phyloP scores from a whole-genome alignment of 2,797 vertebrate genomes.

The Hypotaenidia philippensis region DNA sequence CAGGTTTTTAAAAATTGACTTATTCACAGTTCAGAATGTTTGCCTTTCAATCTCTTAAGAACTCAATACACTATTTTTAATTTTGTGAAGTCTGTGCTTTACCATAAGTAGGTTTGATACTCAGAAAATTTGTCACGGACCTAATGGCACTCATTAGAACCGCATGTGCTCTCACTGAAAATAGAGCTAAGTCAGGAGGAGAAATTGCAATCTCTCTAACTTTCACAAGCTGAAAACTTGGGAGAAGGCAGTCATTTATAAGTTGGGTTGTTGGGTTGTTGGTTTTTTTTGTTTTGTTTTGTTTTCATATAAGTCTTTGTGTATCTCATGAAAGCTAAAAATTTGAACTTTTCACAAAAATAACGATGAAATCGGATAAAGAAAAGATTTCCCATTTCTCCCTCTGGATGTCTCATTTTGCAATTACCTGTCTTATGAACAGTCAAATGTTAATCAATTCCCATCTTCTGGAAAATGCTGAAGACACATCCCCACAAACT shows the following conservation, averaged over 20 bases:
- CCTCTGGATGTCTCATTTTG: conserved; percentile 27
- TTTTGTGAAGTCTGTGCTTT: conserved; percentile 64
- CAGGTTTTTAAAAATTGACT: conserved; percentile 52
- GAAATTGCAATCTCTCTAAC: conserved; percentile 28
- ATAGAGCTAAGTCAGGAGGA: conserved; percentile 47
- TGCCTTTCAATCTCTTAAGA: conserved; percentile 62
- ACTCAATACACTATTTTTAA: conserved; percentile 61
- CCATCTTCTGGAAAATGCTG: not conserved
- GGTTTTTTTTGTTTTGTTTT: not conserved
- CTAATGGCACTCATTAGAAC: conserved; percentile 56
- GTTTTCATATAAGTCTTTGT: not conserved
- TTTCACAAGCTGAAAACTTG: conserved; percentile 43
- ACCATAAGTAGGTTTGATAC: conserved; percentile 37
- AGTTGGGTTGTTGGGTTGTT: not conserved
- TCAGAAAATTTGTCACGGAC: conserved; percentile 48
- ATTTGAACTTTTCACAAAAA: conserved; percentile 23
- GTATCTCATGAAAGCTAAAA: conserved; percentile 25
- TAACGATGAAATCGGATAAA: not conserved
- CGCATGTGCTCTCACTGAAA: conserved; percentile 49
- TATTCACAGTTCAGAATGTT: conserved; percentile 58
- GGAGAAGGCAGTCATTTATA: not conserved
- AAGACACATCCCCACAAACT: not conserved
- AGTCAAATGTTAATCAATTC: conserved; percentile 26
- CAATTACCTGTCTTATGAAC: not conserved
- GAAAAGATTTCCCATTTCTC: not conserved